These are phyloP conservation scores for Sarcophaga peregrina DNA, from an alignment of 1,140 invertebrate species.

Conservation along the genomic window DNA sequence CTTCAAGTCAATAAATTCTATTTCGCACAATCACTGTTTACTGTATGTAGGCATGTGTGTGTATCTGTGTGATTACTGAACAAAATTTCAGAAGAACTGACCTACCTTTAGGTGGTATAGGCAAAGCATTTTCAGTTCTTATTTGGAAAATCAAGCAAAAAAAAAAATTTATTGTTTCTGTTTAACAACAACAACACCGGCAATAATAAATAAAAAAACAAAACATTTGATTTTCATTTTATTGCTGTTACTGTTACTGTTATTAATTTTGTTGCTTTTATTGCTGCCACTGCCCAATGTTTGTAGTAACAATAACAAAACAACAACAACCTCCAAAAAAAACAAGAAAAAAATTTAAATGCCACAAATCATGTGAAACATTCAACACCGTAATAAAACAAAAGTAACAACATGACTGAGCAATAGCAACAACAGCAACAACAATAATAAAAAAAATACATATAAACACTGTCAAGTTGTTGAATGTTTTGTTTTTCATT, in stretches of 20 bases:
- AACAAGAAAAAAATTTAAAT: conserved; percentile 30
- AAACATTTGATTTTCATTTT: conserved; percentile 7
- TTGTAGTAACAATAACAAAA: no score
- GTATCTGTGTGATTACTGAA: no score
- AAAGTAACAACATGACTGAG: conserved; percentile 24
- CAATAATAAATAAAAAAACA: no score
- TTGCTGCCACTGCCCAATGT: neutral
- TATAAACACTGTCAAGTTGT: conserved; percentile 14
- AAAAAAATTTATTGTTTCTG: conserved; percentile 5
- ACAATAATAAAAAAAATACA: neutral
- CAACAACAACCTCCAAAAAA: conserved; percentile 37
- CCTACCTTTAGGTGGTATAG: conserved; percentile 7
- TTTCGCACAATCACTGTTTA: no score
- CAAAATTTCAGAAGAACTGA: conserved; percentile 13
- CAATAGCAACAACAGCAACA: neutral
- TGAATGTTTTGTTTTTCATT: neutral
- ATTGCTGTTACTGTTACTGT: neutral
- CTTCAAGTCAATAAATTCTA: conserved; percentile 26
- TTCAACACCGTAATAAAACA: conserved; percentile 38
- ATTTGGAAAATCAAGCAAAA: no score
- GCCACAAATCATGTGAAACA: conserved; percentile 42
- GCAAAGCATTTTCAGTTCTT: neutral
- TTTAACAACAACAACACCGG: neutral
- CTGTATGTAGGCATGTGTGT: no score
- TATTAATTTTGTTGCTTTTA: neutral